These are phyloP conservation scores for Trachops cirrhosus DNA, from an alignment of 2,797 vertebrate species.

Conservation along the genomic window DNA sequence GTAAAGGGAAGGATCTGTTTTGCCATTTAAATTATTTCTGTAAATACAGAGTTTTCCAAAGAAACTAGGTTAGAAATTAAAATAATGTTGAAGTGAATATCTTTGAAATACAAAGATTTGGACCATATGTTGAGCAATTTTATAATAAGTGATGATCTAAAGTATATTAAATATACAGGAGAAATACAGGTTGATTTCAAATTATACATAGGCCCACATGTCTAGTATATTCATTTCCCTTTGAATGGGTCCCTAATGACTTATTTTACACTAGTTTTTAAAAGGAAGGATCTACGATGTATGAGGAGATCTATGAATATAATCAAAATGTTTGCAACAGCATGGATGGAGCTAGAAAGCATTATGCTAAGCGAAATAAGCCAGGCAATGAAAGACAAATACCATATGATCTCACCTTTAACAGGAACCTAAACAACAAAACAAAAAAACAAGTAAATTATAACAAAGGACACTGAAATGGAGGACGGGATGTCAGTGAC, in stretches of 20 bases:
- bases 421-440: too few species aligned
- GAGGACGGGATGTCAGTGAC: too few species aligned
- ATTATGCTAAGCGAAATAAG: too few species aligned
- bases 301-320: not conserved
- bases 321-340: slow-evolving; percentile 50
- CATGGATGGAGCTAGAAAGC: too few species aligned
- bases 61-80: not conserved
- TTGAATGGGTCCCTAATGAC: slow-evolving; percentile 1
- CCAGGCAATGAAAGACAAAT: too few species aligned
- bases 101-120: not conserved
- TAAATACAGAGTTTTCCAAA: not conserved
- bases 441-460: too few species aligned
- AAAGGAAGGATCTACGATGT: not conserved
- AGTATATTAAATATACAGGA: not conserved
- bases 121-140: not conserved
- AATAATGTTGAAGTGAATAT: not conserved
- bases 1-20: not conserved
- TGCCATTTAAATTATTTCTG: not conserved
- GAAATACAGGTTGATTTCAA: slow-evolving; percentile 39
- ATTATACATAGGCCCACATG: not conserved
- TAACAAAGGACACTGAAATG: too few species aligned
- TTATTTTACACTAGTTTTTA: slow-evolving; percentile 26
- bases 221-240: not conserved
- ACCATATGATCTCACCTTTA: too few species aligned
- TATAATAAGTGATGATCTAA: not conserved